phyloP scores from a whole-genome alignment of 2,797 vertebrate genomes.

The Loris lydekkerianus region DNA sequence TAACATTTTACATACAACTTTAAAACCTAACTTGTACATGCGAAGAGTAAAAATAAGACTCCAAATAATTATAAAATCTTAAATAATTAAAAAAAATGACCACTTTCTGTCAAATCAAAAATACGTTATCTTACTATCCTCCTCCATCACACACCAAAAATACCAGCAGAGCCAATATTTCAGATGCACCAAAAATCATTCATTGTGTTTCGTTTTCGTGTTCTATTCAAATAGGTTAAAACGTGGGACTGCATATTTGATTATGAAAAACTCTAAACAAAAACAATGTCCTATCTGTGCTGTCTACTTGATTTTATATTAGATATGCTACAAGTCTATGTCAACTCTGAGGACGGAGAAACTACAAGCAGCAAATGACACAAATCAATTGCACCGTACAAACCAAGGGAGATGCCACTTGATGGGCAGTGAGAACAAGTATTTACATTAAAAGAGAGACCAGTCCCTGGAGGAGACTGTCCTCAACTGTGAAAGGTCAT shows the following conservation, averaged over 20 bases:
- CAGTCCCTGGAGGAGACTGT: not conserved
- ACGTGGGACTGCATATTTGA: not conserved
- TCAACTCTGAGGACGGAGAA: not conserved
- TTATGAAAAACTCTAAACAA: conserved; percentile 35
- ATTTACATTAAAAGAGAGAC: conserved; percentile 62
- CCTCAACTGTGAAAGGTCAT: not conserved
- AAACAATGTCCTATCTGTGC: not conserved
- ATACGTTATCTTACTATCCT: not conserved
- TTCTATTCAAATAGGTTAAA: conserved; percentile 31
- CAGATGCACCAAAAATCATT: not conserved
- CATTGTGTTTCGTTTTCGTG: conserved; percentile 11
- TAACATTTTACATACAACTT: conserved; percentile 16
- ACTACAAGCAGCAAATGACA: conserved; percentile 44
- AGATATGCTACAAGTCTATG: conserved; percentile 60
- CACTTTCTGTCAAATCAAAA: not conserved
- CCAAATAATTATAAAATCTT: not conserved
- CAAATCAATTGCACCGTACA: conserved; percentile 45
- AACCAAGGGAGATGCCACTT: conserved; percentile 57
- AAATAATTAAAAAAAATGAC: conserved; percentile 3
- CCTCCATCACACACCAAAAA: not conserved
- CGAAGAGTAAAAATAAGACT: conserved; percentile 57
- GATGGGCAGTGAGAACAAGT: conserved; percentile 18
- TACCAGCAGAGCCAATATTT: not conserved
- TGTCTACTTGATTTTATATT: conserved; percentile 42
- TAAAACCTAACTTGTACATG: conserved; percentile 32